Evolutionary conservation across 2,113 vertebrate genomes (phyloP), one percentile per base, ranked within the genome.

Genomic region (Vidua macroura): DNA sequence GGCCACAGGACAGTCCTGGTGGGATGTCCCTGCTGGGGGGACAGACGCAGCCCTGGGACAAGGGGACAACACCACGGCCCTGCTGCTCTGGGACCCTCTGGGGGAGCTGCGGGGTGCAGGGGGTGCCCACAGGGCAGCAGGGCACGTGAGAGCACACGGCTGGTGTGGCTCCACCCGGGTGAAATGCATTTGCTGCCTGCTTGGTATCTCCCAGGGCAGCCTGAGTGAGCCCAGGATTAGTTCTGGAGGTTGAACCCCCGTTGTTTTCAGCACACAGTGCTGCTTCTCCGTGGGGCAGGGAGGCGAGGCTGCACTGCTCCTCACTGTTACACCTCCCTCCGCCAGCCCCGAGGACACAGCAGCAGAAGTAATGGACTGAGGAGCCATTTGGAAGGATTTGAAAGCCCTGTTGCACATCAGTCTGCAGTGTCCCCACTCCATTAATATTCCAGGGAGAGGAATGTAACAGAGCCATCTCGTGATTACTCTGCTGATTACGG

Each of bases 191-290:
- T 41, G n/a, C 41, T 56, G 64, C 6, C 56, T 80, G 6, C 44
- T 12, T 9, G 35, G 7, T 6, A 0, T 10, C 39, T 51, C 49
- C 16, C 15, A 7, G 59, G 31, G 76, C 67, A 67, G 43, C 46
- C 51, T 12, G 10, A 12, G n/a, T 0, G 21, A 53, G 43, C 2
- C 28, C 49, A 5, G 33, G 62, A 2, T 25, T 3, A 3, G 56
- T 3, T 41, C 52, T 75, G 68, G 64, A 43, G 12, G 12, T 33
- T 20, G 7, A n/a, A 63, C 2, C 16, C 25, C 1, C 1, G 8
- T 1, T 13, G 23, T 8, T 25, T 5, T 5, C 9, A 30, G n/a
- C 51, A 3, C 19, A 2, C 4, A 0, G 0, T 0, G 2, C 51
- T 59, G 5, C 4, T 7, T 1, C 27, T 18, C 58, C 10, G 4